Conservation (phyloP, 37 sponge, comb jelly and placozoan species). For the Cladorhizidae sp. region DNA sequence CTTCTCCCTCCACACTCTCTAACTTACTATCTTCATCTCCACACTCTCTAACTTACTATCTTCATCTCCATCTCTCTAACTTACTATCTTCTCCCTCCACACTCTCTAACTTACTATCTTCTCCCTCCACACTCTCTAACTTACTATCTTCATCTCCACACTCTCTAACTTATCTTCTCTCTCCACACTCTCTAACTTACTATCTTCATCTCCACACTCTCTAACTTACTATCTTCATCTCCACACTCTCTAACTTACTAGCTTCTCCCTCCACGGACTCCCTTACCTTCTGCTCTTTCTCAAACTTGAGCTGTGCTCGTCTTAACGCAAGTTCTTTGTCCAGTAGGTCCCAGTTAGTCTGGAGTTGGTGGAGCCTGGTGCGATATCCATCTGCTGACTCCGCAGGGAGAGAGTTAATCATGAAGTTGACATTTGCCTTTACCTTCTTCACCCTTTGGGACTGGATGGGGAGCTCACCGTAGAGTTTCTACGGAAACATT, state of each 20-base stretch:
- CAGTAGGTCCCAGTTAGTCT: conserved; percentile 16
- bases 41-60: too few species aligned
- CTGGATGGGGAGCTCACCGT: conserved; percentile 13
- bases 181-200: background rate
- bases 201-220: too few species aligned
- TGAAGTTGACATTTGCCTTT: conserved; percentile 22
- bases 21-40: too few species aligned
- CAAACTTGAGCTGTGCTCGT: conserved; percentile 30
- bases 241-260: background rate
- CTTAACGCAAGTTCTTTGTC: background rate
- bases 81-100: too few species aligned
- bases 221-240: too few species aligned
- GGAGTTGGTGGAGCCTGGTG: background rate
- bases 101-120: too few species aligned
- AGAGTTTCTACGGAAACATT: conserved; percentile 2
- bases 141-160: too few species aligned
- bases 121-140: too few species aligned
- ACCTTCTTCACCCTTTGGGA: conserved; percentile 19
- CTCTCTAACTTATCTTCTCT: background rate
- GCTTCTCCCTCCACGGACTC: background rate
- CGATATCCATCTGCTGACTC: background rate
- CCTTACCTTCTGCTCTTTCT: conserved; percentile 26
- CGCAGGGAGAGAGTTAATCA: conserved; percentile 1
- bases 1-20: too few species aligned
- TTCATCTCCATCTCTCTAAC: too few species aligned